A percentile compares a stretch with the other conserved stretches of the same genome.
Evolutionary conservation across 2,113 vertebrate genomes (phyloP).

Genomic region (Ailuropoda melanoleuca): DNA sequence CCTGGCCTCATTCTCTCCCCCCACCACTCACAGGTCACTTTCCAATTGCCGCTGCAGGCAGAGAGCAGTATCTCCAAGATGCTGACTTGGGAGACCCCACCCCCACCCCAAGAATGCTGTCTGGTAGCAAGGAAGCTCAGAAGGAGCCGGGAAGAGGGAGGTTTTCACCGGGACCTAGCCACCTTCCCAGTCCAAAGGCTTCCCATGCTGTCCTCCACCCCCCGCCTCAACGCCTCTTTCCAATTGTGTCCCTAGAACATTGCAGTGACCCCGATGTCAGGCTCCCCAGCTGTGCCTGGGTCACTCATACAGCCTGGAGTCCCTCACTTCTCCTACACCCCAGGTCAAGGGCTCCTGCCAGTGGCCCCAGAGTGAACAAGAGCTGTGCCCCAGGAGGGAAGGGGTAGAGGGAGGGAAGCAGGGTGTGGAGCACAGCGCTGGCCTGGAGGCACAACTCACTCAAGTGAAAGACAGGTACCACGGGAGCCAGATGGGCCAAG

Average conservation of each 20-base stretch:
- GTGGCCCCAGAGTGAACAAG: fast-evolving
- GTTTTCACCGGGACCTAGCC: neutral
- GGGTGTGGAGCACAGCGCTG: conserved; percentile 49
- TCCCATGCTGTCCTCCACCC: neutral
- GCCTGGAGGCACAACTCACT: neutral
- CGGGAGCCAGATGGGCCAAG: conserved; percentile 85
- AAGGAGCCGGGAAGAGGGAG: neutral
- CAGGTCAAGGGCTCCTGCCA: neutral
- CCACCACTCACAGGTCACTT: neutral
- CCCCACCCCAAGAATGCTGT: neutral
- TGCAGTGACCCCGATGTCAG: neutral
- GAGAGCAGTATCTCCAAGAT: neutral
- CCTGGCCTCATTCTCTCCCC: neutral
- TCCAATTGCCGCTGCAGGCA: neutral
- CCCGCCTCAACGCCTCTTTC: too few species aligned
- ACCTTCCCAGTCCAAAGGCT: neutral
- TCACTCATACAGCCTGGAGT: neutral
- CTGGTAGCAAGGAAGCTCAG: neutral
- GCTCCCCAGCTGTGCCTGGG: neutral
- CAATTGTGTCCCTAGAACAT: neutral
- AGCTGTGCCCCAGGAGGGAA: neutral
- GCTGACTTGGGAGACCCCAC: neutral
- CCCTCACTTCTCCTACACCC: neutral
- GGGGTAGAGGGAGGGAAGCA: neutral
- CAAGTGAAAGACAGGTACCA: conserved; percentile 72